Conservation (phyloP, 2,888 invertebrate species). For the Plebejus melissa region DNA sequence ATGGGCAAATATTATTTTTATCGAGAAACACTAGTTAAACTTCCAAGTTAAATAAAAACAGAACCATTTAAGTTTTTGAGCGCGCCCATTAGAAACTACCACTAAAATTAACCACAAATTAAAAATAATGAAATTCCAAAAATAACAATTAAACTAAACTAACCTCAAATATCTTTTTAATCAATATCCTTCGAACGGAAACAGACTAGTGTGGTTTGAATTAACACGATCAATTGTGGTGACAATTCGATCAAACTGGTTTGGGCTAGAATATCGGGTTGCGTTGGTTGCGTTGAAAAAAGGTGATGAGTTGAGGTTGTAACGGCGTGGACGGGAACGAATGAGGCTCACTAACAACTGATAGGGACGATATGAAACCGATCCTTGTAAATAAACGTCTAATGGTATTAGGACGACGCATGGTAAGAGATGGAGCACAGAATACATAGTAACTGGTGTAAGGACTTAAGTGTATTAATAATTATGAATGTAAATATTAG, state of each 20-base stretch:
- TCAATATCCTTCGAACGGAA: conserved; percentile 11
- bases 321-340: conserved; percentile 61
- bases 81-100: neutral
- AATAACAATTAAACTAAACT: neutral
- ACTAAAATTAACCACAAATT: neutral
- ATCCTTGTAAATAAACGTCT: conserved; percentile 43
- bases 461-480: no score
- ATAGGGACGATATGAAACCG: conserved; percentile 45
- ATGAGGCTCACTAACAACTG: conserved; percentile 52
- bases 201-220: neutral
- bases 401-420: conserved; percentile 9
- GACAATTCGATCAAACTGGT: conserved; percentile 27
- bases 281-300: conserved; percentile 71
- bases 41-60: no score
- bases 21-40: no score
- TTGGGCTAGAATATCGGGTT: conserved; percentile 67
- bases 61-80: no score
- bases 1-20: no score
- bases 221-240: neutral
- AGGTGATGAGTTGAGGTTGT: conserved; percentile 70
- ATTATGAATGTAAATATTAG: no score
- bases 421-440: no score
- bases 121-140: neutral
- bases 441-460: no score
- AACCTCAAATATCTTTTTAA: neutral